Conservation (phyloP, 2,113 vertebrate species). For the Trachemys scripta region DNA sequence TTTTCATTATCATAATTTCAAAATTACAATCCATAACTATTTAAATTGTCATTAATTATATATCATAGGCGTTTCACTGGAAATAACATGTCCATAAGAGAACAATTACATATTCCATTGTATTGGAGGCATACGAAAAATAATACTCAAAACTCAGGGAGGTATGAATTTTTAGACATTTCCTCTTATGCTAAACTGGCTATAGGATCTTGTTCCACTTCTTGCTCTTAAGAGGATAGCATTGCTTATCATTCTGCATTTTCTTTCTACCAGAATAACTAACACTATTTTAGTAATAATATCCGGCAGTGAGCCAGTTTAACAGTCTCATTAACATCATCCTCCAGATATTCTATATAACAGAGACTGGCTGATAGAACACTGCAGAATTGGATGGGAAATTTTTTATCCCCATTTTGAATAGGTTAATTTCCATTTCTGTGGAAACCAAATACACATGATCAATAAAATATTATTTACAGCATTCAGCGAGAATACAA, state of each 20-base stretch:
- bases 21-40: conserved; percentile 78
- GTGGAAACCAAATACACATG: conserved; percentile 54
- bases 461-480: not conserved
- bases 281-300: conserved; percentile 71
- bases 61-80: conserved; percentile 83
- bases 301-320: conserved; percentile 68
- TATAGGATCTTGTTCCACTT: conserved; percentile 82
- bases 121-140: conserved; percentile 82
- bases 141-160: conserved; percentile 83
- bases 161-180: conserved; percentile 83
- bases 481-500: not conserved
- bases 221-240: conserved; percentile 81
- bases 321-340: conserved; percentile 61
- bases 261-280: conserved; percentile 78
- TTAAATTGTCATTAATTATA: conserved; percentile 83
- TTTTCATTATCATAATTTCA: conserved; percentile 75
- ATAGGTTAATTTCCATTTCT: conserved; percentile 43
- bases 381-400: conserved; percentile 63
- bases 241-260: conserved; percentile 80
- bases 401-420: not conserved
- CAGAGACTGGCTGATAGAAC: conserved; percentile 65
- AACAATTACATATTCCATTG: conserved; percentile 82
- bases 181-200: conserved; percentile 82
- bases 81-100: conserved; percentile 83
- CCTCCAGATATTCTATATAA: conserved; percentile 56